phyloP scores from a whole-genome alignment of 2,888 invertebrate species.

The Cabera pusaria region DNA sequence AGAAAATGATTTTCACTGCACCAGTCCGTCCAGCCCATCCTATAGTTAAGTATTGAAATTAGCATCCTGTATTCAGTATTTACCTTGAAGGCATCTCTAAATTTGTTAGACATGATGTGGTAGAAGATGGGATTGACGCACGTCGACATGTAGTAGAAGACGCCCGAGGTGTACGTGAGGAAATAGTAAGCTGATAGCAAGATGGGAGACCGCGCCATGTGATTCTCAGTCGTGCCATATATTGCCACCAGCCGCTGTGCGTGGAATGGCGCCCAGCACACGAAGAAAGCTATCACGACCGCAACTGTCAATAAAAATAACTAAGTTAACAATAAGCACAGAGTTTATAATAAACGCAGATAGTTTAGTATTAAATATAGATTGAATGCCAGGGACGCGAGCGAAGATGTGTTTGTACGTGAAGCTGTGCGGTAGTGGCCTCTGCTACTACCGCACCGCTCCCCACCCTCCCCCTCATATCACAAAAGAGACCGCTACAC shows the following conservation, averaged over 20 bases:
- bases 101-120: constrained; percentile 97
- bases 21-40: too few species aligned
- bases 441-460: too few species aligned
- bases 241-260: constrained; percentile 93
- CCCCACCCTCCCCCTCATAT: too few species aligned
- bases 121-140: constrained; percentile 97
- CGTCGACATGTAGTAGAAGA: constrained; percentile 95
- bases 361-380: too few species aligned
- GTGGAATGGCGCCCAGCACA: constrained; percentile 97
- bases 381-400: too few species aligned
- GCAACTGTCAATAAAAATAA: constrained; percentile 84
- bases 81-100: constrained; percentile 96
- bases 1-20: too few species aligned
- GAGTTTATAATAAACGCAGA: too few species aligned
- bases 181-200: constrained; percentile 85
- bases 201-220: constrained; percentile 61
- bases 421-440: too few species aligned
- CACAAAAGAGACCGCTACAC: too few species aligned
- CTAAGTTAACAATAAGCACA: constrained; percentile 7
- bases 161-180: constrained; percentile 92
- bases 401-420: too few species aligned
- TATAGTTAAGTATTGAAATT: too few species aligned
- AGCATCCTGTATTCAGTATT: too few species aligned
- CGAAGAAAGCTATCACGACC: constrained; percentile 94
- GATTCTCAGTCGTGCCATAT: constrained; percentile 83